Conservation (phyloP, 2,888 invertebrate species). For the Conomelus anceps region DNA sequence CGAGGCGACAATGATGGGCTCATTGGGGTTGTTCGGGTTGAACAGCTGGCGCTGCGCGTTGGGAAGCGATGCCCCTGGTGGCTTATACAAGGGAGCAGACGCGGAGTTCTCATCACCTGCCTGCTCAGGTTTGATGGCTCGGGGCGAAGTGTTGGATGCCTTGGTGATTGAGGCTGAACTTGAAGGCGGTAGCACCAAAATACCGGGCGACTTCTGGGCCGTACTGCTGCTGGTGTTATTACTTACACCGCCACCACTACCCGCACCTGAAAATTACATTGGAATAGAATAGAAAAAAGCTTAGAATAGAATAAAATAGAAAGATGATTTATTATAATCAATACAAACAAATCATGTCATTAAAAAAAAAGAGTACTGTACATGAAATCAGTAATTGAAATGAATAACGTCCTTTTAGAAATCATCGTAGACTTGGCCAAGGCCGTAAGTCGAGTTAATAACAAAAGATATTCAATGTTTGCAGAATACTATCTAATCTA, state of each 20-base stretch:
- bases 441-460: no score
- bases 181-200: conserved; percentile 42
- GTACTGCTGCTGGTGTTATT: background rate
- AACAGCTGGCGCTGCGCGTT: conserved; percentile 49
- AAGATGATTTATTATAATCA: no score
- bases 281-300: no score
- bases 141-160: conserved; percentile 28
- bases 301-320: no score
- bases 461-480: no score
- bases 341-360: no score
- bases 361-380: no score
- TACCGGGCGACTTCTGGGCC: conserved; percentile 41
- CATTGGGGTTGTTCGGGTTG: conserved; percentile 59
- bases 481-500: no score
- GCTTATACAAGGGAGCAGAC: background rate
- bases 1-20: conserved; percentile 54
- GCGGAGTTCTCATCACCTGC: conserved; percentile 22
- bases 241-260: background rate
- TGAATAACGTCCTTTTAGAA: no score
- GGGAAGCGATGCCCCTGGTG: conserved; percentile 26
- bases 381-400: no score
- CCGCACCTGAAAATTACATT: background rate
- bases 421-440: no score
- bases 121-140: conserved; percentile 23
- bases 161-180: background rate